Evolutionary conservation across 2,797 vertebrate genomes (phyloP), one percentile per base, ranked within the genome.

Genomic region (Ambastaia sidthimunki): DNA sequence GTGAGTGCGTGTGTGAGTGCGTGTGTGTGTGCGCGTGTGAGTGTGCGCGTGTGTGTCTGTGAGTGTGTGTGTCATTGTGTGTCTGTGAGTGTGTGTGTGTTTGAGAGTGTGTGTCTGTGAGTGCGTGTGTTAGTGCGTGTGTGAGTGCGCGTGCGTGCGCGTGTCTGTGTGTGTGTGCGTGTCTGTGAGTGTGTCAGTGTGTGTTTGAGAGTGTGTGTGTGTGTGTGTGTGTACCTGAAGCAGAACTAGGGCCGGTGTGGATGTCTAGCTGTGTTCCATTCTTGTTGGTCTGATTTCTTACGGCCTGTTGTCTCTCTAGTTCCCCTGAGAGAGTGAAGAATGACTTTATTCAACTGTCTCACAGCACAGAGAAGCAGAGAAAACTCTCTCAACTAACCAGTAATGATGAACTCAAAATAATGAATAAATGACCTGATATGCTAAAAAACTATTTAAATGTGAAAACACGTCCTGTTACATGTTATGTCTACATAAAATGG

Each of bases 261-360:
- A 91, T 84, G 78, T 97, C 96, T 91, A 95, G 89, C 90, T 97
- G 97, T 74, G 95, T 93, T 12, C 96, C 96, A 0, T 96, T 94
- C 55, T 93, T 93, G 89, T 96, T 96, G 83, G 94, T 91, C 12
- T 95, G 95, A 11, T 92, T 90, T 91, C 96, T 97, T 75, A 93
- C 90, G 60, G 95, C 96, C 83, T 97, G 97, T 78, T 99, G 97
- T 87, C 96, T 96, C 90, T 99, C 97, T 85, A 99, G 85, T 83
- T 99, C 98, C 98, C 97, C 97, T 99, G 70, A 71, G n/a, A 54
- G 50, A 28, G 76, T 70, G 44, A 74, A 77, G 60, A 57, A 70
- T 74, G 50, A 62, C 18, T 37, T 81, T 57, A 78, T 71, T 52
- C n/a, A 11, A 55, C 12, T 12, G 16, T 62, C 68, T 52, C 9